These are phyloP conservation scores for Pomatostomus ruficeps DNA, from an alignment of 2,113 vertebrate genomes.

Conservation along the genomic window DNA sequence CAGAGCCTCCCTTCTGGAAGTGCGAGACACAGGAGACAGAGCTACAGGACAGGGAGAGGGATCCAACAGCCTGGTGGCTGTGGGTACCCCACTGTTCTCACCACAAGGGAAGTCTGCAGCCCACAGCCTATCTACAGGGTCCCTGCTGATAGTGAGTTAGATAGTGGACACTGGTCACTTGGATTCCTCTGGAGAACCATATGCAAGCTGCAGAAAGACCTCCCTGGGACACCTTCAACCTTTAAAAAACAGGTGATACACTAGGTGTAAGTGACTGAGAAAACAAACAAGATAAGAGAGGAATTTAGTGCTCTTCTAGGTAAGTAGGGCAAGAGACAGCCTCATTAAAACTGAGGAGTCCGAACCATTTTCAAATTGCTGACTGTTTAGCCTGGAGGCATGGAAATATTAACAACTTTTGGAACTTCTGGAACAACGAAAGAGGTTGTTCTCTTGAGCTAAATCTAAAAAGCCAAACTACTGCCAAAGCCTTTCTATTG, in stretches of 20 bases:
- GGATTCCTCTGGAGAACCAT: background rate
- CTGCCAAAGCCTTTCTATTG: background rate
- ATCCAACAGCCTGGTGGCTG: background rate
- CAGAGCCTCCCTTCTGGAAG: background rate
- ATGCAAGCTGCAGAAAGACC: background rate
- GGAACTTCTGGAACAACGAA: background rate
- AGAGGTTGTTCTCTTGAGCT: background rate
- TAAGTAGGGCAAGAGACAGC: background rate
- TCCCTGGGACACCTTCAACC: background rate
- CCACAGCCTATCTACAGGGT: background rate
- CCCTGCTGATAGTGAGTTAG: background rate
- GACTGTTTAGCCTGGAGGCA: background rate
- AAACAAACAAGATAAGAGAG: background rate
- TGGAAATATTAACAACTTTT: background rate
- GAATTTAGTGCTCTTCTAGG: background rate
- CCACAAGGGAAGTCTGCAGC: background rate
- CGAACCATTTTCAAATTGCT: background rate
- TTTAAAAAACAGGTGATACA: background rate
- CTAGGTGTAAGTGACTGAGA: background rate
- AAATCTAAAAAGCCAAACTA: background rate
- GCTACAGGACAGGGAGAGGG: background rate
- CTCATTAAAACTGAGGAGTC: background rate
- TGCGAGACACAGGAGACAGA: background rate
- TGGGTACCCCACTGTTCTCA: background rate
- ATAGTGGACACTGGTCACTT: background rate